Conservation (phyloP, 2,113 vertebrate genomes). For the Chaetorhynchus papuensis region DNA sequence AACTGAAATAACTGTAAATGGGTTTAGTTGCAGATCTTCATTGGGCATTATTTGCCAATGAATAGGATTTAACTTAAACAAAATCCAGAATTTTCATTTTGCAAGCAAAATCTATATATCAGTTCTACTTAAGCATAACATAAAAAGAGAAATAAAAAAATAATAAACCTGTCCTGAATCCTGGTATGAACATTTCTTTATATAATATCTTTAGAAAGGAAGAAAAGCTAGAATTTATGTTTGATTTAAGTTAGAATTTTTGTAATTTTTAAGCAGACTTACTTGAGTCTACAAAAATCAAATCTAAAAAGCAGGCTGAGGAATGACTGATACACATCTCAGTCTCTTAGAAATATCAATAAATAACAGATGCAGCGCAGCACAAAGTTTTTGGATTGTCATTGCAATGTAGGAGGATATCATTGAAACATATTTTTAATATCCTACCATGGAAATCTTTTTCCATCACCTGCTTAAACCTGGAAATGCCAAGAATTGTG, state of each 20-base stretch:
- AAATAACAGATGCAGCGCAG: background rate
- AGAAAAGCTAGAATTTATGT: background rate
- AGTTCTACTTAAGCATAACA: background rate
- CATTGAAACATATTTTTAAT: background rate
- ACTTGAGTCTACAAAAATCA: background rate
- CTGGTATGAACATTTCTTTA: background rate
- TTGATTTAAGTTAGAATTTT: slow-evolving; percentile 36
- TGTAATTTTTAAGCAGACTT: background rate
- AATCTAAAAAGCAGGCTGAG: background rate
- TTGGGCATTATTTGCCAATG: background rate
- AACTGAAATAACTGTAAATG: no score
- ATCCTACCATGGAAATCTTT: background rate
- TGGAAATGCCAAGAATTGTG: background rate
- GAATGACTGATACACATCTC: background rate
- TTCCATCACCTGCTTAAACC: background rate
- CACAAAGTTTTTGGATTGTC: background rate
- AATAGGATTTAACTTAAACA: background rate
- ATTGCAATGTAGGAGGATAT: background rate
- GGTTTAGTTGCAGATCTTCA: background rate
- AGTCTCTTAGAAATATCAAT: background rate
- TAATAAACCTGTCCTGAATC: background rate
- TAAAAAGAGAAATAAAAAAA: background rate
- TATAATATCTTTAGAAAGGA: background rate
- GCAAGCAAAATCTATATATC: background rate
- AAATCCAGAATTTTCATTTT: background rate